phyloP scores from a whole-genome alignment of 2,888 invertebrate species.

The Agrotis puta region DNA sequence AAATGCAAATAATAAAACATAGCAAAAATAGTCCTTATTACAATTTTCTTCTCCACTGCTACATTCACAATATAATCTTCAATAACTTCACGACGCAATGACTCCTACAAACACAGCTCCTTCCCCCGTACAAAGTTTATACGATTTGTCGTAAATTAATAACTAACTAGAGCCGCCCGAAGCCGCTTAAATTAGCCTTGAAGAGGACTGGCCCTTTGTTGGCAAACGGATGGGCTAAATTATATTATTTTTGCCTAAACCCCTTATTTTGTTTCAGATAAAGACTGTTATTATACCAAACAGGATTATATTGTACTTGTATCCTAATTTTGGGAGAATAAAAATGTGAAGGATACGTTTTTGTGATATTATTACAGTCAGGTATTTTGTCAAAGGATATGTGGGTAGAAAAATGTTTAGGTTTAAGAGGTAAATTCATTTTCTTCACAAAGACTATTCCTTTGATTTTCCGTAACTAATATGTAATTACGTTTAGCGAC shows the following conservation, averaged over 20 bases:
- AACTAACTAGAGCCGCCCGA: constrained; percentile 45
- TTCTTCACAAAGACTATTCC: too few species aligned
- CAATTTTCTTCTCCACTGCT: background rate
- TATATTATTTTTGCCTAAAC: constrained; percentile 52
- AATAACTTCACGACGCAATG: constrained; percentile 11
- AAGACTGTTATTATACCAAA: constrained; percentile 44
- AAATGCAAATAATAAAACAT: too few species aligned
- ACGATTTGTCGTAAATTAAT: constrained; percentile 58
- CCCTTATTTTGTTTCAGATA: constrained; percentile 48
- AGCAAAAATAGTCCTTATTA: background rate
- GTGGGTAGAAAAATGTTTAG: background rate
- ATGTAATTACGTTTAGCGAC: too few species aligned
- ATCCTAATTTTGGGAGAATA: constrained; percentile 17
- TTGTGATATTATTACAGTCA: constrained; percentile 9
- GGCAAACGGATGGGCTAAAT: constrained; percentile 29
- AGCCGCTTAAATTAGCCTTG: constrained; percentile 52
- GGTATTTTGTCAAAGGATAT: background rate
- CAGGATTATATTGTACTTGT: constrained; percentile 45
- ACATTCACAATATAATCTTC: constrained; percentile 1
- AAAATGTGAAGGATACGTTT: constrained; percentile 20
- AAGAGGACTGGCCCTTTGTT: constrained; percentile 51
- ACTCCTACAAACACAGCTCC: constrained; percentile 28
- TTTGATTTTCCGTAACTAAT: too few species aligned
- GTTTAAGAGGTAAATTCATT: too few species aligned
- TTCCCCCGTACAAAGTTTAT: constrained; percentile 36